Evolutionary conservation across 2,797 vertebrate species (phyloP), one percentile per base, ranked within the genome.

Genomic region (Triplophysa bombifrons): DNA sequence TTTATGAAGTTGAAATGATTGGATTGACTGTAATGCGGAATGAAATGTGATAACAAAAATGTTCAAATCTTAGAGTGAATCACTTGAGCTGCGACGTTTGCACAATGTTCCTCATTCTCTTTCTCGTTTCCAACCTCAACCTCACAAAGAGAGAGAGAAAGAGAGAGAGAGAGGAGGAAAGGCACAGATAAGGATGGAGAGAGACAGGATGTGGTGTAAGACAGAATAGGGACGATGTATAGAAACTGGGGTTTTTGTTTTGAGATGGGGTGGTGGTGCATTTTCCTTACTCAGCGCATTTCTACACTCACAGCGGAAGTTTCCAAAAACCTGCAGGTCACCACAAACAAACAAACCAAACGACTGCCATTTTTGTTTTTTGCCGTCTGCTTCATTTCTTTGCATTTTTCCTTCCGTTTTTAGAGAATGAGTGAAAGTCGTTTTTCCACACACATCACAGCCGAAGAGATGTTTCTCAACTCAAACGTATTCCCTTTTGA

Each of bases 251-350:
- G 19, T 27, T 30, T 68, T 44, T 44, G 41, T n/a, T 61, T 58
- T 60, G 10, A 16, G 25, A 56, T 27, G 34, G n/a, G 7, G 41
- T 20, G 60, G 46, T 63, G 56, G 30, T 41, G 50, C 25, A 22
- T 64, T 46, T 66, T 44, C 66, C 58, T 81, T 76, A 79, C 65
- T 81, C 81, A 51, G 79, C 44, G 25, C 41, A 65, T 82, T 70
- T 83, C 51, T 72, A 67, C 65, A 67, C 38, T 38, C 14, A 30
- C 60, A 20, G 27, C 70, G 78, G 80, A 82, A 85, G 73, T 80
- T 85, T 83, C 81, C 84, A 85, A 53, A 83, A 64, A 11, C 13
- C 60, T 69, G 66, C 70, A 13, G 9, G 25, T 46, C 48, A 48
- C 55, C 50, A 16, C 78, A 80, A 80, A 69, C 73, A 82, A 80